phyloP scores from a whole-genome alignment of 2,888 invertebrate genomes.

The Allophyes oxyacanthae region DNA sequence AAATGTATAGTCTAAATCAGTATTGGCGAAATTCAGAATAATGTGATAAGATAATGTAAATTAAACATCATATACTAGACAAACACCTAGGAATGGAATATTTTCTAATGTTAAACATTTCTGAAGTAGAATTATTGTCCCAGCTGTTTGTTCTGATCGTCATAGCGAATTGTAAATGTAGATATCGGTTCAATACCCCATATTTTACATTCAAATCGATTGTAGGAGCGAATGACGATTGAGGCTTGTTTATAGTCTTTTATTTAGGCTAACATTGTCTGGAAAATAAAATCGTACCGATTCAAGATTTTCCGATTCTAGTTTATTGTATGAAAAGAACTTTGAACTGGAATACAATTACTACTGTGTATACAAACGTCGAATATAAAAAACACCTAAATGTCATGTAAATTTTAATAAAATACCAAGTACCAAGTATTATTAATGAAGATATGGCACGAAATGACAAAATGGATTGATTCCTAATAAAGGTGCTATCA shows the following conservation, averaged over 20 bases:
- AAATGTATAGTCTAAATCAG: background rate
- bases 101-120: conserved; percentile 29
- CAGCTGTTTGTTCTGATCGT: conserved; percentile 58
- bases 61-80: conserved; percentile 1
- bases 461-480: conserved; percentile 35
- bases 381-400: background rate
- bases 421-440: conserved; percentile 11
- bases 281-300: conserved; percentile 15
- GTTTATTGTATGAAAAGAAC: conserved; percentile 9
- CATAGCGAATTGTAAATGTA: conserved; percentile 61
- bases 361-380: background rate
- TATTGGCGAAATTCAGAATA: too few relatives aligned
- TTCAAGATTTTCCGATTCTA: conserved; percentile 17
- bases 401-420: conserved; percentile 10
- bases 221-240: conserved; percentile 52
- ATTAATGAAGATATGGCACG: conserved; percentile 62
- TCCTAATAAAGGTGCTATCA: conserved; percentile 59
- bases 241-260: conserved; percentile 41
- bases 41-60: too few relatives aligned
- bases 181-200: conserved; percentile 66
- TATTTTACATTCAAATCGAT: conserved; percentile 66
- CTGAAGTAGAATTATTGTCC: conserved; percentile 35
- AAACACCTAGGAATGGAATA: conserved; percentile 12
- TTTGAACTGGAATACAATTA: conserved; percentile 13
- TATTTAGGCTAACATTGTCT: conserved; percentile 40